Base-by-base conservation (phyloP, 2,797 vertebrate genomes). In the Allenopithecus nigroviridis region DNA sequence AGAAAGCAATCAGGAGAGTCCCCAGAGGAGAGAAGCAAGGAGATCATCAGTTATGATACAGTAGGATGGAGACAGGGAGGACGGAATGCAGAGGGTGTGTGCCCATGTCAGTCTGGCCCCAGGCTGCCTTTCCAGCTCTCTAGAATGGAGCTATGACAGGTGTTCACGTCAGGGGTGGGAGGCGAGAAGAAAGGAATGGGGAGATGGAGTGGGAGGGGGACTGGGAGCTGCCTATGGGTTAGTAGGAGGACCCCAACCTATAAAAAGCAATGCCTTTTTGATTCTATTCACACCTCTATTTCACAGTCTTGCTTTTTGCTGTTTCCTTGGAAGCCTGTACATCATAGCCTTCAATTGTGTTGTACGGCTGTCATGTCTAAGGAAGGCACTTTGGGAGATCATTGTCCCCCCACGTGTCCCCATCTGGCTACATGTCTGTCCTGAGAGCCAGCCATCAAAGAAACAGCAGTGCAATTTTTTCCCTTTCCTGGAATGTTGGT, bases 331-430 rank as follows among this genome's bases (percentile, higher is more conserved):
- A 50, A 70, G 81, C 21, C 24, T 21, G 22, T 53, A 39, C 30
- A 6, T 57, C 39, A 4, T 0, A 61, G 74, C 7, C 39, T 84
- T 59, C 13, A 43, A 13, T 21, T 33, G 39, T 81, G 19, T 55
- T 55, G 5, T 55, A 76, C 9, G 33, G 46, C 8, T 28, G 3
- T 4, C 19, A 39, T 12, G 12, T 50, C 36, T 57, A n/a, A 50
- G 22, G 22, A 26, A 50, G 14, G 36, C 5, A 1, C 14, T 76
- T 5, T 0, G 19, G n/a, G 28, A n/a, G 26, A 17, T 14, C 6
- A 36, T 0, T 76, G 17, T 9, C 22, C 84, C 24, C 9, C 22
- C 19, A 76, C 30, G 9, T 36, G 83, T 76, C 13, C 46, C 22
- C 46, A 24, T 12, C n/a, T 50, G 41, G 13, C 26, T 41, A 19